A percentile compares a stretch with the other conserved stretches of the same genome.
These are phyloP conservation scores for Trinorchestia longiramus DNA, from an alignment of 1,140 invertebrate species.

Conservation along the genomic window DNA sequence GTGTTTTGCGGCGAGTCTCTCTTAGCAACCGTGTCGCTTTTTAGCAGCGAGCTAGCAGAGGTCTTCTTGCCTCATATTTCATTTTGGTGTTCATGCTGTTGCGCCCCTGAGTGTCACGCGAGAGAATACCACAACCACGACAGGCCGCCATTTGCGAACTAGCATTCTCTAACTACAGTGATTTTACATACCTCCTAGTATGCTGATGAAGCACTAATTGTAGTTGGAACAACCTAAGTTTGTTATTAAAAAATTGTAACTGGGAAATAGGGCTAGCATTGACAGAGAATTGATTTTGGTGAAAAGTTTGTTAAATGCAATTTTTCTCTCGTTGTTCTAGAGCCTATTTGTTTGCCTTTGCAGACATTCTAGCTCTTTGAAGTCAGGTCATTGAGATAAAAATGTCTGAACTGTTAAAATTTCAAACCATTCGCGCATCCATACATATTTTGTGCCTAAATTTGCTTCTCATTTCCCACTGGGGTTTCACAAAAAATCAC, in stretches of 20 bases:
- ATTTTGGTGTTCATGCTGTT: background rate
- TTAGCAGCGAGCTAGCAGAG: background rate
- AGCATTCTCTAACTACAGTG: background rate
- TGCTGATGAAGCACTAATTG: background rate
- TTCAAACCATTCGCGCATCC: too few species aligned
- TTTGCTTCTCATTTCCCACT: too few species aligned
- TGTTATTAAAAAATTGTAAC: background rate
- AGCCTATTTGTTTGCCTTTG: background rate
- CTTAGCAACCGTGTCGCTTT: background rate
- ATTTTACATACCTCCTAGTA: background rate
- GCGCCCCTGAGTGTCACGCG: background rate
- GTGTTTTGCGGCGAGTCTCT: background rate
- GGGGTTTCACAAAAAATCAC: too few species aligned
- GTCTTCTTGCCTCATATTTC: background rate
- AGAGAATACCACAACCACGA: background rate
- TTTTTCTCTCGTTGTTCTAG: background rate
- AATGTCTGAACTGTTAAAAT: background rate
- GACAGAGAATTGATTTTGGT: background rate
- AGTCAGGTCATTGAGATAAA: background rate
- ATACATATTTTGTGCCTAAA: too few species aligned
- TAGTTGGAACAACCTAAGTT: background rate
- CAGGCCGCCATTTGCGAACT: background rate
- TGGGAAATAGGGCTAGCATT: background rate
- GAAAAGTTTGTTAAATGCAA: background rate
- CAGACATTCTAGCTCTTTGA: background rate